Evolutionary conservation across 2,113 vertebrate genomes (phyloP).

Genomic region (Brachyhypopomus occidentalis): DNA sequence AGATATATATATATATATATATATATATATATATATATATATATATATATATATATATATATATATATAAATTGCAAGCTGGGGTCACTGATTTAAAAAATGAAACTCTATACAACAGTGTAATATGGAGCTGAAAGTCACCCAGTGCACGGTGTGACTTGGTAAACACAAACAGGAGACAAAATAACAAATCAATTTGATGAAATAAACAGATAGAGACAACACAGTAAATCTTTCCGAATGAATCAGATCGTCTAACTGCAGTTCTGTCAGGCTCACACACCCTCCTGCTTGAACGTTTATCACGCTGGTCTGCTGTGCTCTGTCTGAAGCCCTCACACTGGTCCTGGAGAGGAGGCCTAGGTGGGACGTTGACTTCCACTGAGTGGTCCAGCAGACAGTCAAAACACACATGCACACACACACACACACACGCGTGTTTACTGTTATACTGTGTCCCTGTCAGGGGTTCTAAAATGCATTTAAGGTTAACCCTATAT

Average conservation of each 20-base stretch:
- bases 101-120: not conserved
- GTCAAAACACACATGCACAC: conserved; percentile 48
- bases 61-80: conserved; percentile 8
- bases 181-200: not conserved
- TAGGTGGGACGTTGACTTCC: conserved; percentile 29
- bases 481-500: too few species aligned
- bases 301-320: conserved; percentile 44
- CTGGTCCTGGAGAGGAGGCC: conserved; percentile 14
- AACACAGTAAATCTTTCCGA: conserved; percentile 1
- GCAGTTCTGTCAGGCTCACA: conserved; percentile 35
- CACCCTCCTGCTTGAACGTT: conserved; percentile 46
- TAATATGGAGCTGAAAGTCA: conserved; percentile 9
- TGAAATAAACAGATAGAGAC: conserved; percentile 15
- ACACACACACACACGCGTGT: not conserved
- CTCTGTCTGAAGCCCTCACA: conserved; percentile 23
- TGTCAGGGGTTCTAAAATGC: too few species aligned
- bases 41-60: too few species aligned
- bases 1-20: too few species aligned
- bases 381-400: not conserved
- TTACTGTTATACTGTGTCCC: too few species aligned
- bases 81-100: conserved; percentile 13
- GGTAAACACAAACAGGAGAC: not conserved
- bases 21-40: too few species aligned
- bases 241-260: conserved; percentile 6
- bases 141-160: conserved; percentile 2